Evolutionary conservation across 2,797 vertebrate genomes (phyloP).

Genomic region (Danio jaintianensis): DNA sequence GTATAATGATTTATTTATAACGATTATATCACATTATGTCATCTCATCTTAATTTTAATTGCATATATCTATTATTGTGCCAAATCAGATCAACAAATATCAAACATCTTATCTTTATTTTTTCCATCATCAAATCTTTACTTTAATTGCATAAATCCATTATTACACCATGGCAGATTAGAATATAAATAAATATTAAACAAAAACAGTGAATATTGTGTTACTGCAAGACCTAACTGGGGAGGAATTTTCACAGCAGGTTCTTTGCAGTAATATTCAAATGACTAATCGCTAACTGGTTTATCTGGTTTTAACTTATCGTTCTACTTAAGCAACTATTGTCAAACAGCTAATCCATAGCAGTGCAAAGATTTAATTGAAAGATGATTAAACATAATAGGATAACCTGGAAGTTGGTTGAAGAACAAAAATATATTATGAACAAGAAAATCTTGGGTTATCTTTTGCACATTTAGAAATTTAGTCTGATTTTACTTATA

Average conservation of each 20-base stretch:
- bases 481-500: background rate
- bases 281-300: slow-evolving; percentile 1
- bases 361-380: background rate
- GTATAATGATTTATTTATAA: no score
- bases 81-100: no score
- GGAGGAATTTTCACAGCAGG: background rate
- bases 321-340: background rate
- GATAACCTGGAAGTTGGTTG: background rate
- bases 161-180: no score
- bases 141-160: no score
- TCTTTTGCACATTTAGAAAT: background rate
- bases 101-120: no score
- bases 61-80: no score
- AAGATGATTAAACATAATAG: background rate
- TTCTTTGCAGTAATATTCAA: background rate
- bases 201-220: background rate
- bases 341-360: background rate
- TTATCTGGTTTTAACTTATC: slow-evolving; percentile 6
- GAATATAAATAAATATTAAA: no score
- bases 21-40: no score
- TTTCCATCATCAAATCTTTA: no score
- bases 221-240: background rate
- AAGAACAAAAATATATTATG: background rate
- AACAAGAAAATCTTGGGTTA: background rate
- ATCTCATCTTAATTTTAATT: no score